These are phyloP conservation scores for Protobothrops mucrosquamatus DNA, from an alignment of 2,113 vertebrate species.

Conservation along the genomic window DNA sequence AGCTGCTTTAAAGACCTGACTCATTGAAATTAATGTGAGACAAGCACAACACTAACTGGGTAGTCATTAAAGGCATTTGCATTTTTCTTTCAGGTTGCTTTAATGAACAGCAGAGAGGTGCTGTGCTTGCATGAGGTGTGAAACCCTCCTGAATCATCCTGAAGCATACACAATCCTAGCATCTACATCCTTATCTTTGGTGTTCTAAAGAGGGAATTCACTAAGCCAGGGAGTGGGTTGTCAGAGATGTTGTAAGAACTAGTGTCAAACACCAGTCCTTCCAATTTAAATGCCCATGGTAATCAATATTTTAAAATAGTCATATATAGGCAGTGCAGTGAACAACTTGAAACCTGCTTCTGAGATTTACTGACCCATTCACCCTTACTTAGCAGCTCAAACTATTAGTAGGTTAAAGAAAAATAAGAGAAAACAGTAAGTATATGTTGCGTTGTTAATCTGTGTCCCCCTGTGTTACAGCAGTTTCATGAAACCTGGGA, in stretches of 20 bases:
- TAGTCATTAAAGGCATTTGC: neutral
- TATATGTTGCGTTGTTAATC: slow-evolving; percentile 77
- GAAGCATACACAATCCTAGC: slow-evolving; percentile 18
- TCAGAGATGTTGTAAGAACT: slow-evolving; percentile 57
- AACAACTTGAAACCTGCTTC: slow-evolving; percentile 71
- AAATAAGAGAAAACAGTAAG: slow-evolving; percentile 73
- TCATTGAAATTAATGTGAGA: neutral
- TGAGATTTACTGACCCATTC: slow-evolving; percentile 69
- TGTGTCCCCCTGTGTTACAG: slow-evolving; percentile 83
- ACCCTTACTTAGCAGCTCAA: slow-evolving; percentile 73
- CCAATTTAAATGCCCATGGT: slow-evolving; percentile 68
- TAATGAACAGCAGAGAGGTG: neutral
- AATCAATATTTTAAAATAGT: slow-evolving; percentile 62
- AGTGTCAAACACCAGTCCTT: slow-evolving; percentile 61
- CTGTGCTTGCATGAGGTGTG: neutral
- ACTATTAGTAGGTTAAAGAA: slow-evolving; percentile 78
- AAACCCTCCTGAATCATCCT: neutral
- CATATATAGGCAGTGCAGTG: slow-evolving; percentile 69
- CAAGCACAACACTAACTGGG: neutral
- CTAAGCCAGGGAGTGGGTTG: slow-evolving; percentile 66
- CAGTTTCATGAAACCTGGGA: slow-evolving; percentile 85
- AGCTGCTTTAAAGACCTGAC: neutral
- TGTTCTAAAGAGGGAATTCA: slow-evolving; percentile 73
- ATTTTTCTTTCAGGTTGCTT: neutral
- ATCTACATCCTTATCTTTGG: slow-evolving; percentile 81